Conservation (phyloP, 2,888 invertebrate species). For the Coelopa pilipes region DNA sequence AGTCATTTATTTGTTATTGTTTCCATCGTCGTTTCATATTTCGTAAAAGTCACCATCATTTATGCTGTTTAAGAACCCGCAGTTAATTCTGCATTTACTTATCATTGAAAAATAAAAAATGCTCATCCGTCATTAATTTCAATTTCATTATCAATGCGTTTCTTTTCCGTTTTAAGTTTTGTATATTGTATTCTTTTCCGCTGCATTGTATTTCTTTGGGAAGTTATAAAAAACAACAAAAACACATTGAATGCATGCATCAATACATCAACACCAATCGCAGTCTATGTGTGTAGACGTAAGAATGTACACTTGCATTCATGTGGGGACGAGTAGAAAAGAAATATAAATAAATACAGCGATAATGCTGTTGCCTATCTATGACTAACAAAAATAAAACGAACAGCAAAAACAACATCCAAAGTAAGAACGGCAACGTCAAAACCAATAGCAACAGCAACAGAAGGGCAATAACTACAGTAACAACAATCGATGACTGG, state of each 20-base stretch:
- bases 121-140: not conserved
- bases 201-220: no score
- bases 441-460: no score
- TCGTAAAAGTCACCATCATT: no score
- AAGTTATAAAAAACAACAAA: not conserved
- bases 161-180: not conserved
- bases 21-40: no score
- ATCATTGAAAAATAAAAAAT: not conserved
- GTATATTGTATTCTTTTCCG: no score
- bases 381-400: not conserved
- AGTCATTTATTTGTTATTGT: no score
- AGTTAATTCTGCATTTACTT: no score
- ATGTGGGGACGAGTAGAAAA: not conserved
- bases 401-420: not conserved
- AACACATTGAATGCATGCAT: not conserved
- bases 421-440: not conserved
- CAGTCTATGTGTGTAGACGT: slow-evolving; percentile 4
- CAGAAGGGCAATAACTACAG: no score
- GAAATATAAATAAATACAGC: slow-evolving; percentile 6
- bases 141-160: slow-evolving; percentile 10
- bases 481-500: no score
- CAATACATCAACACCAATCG: no score
- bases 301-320: slow-evolving; percentile 6
- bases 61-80: no score
- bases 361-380: slow-evolving; percentile 4